Evolutionary conservation across 2,113 vertebrate genomes (phyloP).

Genomic region (Gallinago paraguaiae): DNA sequence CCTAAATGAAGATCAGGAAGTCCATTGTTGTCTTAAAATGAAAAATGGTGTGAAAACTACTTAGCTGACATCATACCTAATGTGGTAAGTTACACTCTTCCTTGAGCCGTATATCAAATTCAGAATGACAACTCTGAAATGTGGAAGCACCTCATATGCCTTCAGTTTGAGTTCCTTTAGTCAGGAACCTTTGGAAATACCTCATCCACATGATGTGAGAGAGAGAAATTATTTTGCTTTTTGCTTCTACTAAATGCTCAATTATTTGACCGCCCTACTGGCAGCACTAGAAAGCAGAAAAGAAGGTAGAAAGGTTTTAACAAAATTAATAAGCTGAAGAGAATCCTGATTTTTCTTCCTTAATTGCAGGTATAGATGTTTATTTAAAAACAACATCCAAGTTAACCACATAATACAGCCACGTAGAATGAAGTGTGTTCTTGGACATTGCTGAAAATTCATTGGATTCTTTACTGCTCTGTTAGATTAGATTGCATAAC

Average conservation of each 20-base stretch:
- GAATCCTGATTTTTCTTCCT: neutral
- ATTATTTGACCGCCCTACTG: neutral
- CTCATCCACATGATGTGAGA: neutral
- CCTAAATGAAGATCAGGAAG: neutral
- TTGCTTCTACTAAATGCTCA: neutral
- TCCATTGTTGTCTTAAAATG: neutral
- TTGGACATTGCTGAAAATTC: neutral
- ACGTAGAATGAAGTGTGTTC: neutral
- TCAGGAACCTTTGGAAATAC: neutral
- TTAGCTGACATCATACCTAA: rapidly evolving
- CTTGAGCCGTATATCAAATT: neutral
- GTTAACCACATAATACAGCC: neutral
- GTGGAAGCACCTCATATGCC: neutral
- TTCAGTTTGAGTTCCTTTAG: neutral
- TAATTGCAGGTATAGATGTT: neutral
- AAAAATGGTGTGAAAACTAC: neutral
- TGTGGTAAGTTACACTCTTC: neutral
- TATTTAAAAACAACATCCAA: neutral
- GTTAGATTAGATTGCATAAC: neutral
- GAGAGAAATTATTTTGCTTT: neutral
- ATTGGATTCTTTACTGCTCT: neutral
- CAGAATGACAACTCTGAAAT: neutral
- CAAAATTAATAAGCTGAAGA: neutral
- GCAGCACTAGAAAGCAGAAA: neutral
- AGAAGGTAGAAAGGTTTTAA: neutral